Evolutionary conservation across 1,140 invertebrate species (phyloP).

Genomic region (Drosophila prosaltans): DNA sequence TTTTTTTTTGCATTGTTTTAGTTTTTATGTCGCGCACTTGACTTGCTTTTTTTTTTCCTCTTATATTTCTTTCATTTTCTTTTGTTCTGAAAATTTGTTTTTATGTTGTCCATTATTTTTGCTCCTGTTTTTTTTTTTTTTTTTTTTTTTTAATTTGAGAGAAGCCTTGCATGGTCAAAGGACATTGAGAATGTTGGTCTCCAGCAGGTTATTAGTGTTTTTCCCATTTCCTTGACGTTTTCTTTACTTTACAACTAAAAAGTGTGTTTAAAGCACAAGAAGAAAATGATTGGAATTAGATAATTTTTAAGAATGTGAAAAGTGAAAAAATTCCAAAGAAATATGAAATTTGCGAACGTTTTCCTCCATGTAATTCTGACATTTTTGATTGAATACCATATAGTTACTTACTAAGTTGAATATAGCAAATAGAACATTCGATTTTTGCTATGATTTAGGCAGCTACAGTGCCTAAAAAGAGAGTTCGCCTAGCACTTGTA

Average conservation of each 20-base stretch:
- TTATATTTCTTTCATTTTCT: conserved; percentile 2
- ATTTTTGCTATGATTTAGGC: too few relatives aligned
- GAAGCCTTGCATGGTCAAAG: conserved; percentile 74
- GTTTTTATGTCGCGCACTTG: conserved; percentile 75
- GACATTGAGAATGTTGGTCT: conserved; percentile 53
- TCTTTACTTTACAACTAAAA: not conserved
- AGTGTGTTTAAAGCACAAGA: not conserved
- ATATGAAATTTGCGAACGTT: too few relatives aligned
- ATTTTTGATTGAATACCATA: too few relatives aligned
- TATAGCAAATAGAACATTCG: too few relatives aligned
- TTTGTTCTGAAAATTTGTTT: conserved; percentile 1
- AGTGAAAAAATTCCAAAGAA: too few relatives aligned
- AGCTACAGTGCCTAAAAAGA: too few relatives aligned
- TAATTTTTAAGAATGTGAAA: too few relatives aligned
- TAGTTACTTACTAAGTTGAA: too few relatives aligned
- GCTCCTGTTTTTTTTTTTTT: conserved; percentile 55
- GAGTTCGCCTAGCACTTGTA: too few relatives aligned
- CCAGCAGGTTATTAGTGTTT: conserved; percentile 2
- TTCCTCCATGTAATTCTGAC: too few relatives aligned
- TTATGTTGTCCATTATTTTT: conserved; percentile 40
- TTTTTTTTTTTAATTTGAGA: conserved; percentile 55
- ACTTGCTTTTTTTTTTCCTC: conserved; percentile 47
- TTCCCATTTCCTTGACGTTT: conserved; percentile 2
- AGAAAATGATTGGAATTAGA: too few relatives aligned
- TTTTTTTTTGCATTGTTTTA: conserved; percentile 71